These are phyloP conservation scores for Amphipoea lucens DNA, from an alignment of 2,888 invertebrate genomes.

Conservation along the genomic window DNA sequence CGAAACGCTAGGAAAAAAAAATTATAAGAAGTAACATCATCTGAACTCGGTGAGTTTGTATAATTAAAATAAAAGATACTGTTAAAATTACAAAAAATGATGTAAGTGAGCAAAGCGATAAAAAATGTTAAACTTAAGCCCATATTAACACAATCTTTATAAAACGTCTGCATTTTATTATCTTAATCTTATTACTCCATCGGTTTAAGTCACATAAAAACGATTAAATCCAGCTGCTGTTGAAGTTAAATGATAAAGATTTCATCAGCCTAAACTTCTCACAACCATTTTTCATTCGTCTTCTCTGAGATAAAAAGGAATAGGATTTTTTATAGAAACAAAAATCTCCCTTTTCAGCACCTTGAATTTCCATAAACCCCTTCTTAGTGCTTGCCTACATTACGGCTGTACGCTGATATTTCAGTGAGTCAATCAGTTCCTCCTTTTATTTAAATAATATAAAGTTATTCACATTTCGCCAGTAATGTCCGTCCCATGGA, in stretches of 20 bases:
- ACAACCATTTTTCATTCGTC: not conserved
- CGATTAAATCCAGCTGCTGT: constrained; percentile 4
- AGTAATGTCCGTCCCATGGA: no score
- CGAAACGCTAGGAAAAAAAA: constrained; percentile 6
- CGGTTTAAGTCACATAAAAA: constrained; percentile 18
- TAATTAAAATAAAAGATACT: constrained; percentile 2
- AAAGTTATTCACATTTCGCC: not conserved
- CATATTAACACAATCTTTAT: constrained; percentile 24
- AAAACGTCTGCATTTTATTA: constrained; percentile 16
- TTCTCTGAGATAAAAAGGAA: not conserved
- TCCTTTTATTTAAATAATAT: not conserved
- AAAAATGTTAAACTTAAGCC: constrained; percentile 18
- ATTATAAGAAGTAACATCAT: constrained; percentile 19
- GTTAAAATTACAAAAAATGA: constrained; percentile 1
- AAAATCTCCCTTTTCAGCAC: not conserved
- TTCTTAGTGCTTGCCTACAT: not conserved
- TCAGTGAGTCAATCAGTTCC: not conserved
- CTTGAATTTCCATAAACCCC: not conserved
- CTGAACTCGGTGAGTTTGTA: not conserved
- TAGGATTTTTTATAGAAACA: not conserved
- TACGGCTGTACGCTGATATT: not conserved
- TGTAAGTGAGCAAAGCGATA: constrained; percentile 10
- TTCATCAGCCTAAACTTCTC: not conserved
- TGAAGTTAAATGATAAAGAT: not conserved
- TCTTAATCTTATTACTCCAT: constrained; percentile 44